Evolutionary conservation across 2,797 vertebrate genomes (phyloP).

Genomic region (Mionectes olivaceus): DNA sequence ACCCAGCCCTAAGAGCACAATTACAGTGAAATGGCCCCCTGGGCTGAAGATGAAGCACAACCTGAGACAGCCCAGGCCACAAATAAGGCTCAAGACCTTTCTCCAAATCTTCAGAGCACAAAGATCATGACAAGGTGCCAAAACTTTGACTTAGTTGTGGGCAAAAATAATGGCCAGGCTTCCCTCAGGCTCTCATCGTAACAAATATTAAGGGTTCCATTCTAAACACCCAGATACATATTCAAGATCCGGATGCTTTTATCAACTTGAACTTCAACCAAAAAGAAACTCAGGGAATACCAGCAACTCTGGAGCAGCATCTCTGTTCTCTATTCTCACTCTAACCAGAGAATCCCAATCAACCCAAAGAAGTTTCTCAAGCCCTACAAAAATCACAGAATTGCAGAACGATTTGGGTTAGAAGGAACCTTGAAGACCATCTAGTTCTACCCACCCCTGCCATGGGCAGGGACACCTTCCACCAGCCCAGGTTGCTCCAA

Average conservation of each 20-base stretch:
- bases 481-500: rapidly evolving
- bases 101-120: neutral
- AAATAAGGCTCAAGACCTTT: neutral
- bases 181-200: neutral
- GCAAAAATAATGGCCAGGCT: neutral
- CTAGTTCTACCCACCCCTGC: rapidly evolving
- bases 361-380: neutral
- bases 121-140: neutral
- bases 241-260: neutral
- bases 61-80: neutral
- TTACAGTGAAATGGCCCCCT: neutral
- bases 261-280: neutral
- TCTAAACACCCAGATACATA: neutral
- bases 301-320: neutral
- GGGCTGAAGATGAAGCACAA: neutral
- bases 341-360: neutral
- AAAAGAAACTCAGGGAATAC: neutral
- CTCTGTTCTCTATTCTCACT: neutral
- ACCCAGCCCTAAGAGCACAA: neutral
- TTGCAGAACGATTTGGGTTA: neutral
- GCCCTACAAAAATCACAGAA: neutral
- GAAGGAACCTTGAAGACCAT: neutral
- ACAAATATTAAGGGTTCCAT: neutral
- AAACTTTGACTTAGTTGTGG: neutral
- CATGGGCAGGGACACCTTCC: neutral